Evolutionary conservation across 2,888 invertebrate genomes (phyloP).

Genomic region (Phytoseiulus persimilis): DNA sequence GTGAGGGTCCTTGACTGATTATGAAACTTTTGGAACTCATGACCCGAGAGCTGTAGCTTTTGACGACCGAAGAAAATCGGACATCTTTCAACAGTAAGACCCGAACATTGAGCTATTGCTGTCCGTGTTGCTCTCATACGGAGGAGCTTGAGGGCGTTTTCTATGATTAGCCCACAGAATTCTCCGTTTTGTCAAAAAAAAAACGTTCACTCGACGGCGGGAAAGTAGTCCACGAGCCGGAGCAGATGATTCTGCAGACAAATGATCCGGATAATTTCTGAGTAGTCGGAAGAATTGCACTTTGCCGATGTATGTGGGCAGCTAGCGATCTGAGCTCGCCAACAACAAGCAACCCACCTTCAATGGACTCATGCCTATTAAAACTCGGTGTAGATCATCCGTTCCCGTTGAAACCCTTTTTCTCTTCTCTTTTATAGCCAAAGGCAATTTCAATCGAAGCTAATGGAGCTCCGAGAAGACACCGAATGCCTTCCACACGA

Average conservation of each 20-base stretch:
- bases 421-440: constrained; percentile 5
- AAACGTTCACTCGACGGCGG: not conserved
- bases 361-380: not conserved
- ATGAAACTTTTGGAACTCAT: no score
- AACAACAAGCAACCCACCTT: not conserved
- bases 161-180: no score
- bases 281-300: not conserved
- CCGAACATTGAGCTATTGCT: no score
- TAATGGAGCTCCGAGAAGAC: not conserved
- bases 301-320: not conserved
- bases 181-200: not conserved
- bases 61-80: no score
- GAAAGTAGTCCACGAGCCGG: not conserved
- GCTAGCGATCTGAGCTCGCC: not conserved
- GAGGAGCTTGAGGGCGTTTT: no score
- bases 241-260: not conserved
- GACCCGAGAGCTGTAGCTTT: no score
- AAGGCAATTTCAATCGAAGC: not conserved
- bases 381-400: not conserved
- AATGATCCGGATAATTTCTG: not conserved
- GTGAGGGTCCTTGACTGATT: no score
- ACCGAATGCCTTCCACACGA: not conserved
- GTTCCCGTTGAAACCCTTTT: not conserved
- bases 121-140: no score
- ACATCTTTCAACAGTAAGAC: no score